Conservation (phyloP, 2,113 vertebrate genomes). For the Sylvia atricapilla region DNA sequence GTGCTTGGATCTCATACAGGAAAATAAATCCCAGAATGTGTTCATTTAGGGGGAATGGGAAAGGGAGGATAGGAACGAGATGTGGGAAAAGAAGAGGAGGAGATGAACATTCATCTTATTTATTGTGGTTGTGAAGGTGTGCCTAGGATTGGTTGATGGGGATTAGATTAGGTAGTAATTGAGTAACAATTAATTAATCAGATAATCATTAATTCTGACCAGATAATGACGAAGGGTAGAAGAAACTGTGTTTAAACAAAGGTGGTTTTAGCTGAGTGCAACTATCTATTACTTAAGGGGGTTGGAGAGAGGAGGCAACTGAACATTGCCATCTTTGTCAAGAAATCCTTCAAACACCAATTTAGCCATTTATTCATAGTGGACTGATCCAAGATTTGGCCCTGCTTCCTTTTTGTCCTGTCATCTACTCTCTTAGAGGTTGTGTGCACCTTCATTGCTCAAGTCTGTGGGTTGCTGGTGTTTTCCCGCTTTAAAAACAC, state of each 20-base stretch:
- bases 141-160: not conserved
- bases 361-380: not conserved
- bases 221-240: not conserved
- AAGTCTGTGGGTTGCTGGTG: not conserved
- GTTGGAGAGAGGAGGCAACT: not conserved
- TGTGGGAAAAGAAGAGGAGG: slow-evolving; percentile 28
- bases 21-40: not conserved
- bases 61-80: not conserved
- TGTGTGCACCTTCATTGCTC: not conserved
- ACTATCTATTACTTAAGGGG: not conserved
- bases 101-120: not conserved
- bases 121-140: slow-evolving; percentile 3
- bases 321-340: not conserved
- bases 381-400: not conserved
- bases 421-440: not conserved
- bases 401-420: not conserved
- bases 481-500: not conserved
- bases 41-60: not conserved
- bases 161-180: slow-evolving; percentile 3
- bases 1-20: not conserved
- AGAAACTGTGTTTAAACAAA: slow-evolving; percentile 6
- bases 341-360: not conserved
- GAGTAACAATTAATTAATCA: slow-evolving; percentile 35
- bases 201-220: slow-evolving; percentile 10
- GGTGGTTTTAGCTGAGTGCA: not conserved